Percentiles rank a stretch among this genome's conserved stretches.
Conservation (phyloP, 2,113 vertebrate genomes). For the Rana temporaria region DNA sequence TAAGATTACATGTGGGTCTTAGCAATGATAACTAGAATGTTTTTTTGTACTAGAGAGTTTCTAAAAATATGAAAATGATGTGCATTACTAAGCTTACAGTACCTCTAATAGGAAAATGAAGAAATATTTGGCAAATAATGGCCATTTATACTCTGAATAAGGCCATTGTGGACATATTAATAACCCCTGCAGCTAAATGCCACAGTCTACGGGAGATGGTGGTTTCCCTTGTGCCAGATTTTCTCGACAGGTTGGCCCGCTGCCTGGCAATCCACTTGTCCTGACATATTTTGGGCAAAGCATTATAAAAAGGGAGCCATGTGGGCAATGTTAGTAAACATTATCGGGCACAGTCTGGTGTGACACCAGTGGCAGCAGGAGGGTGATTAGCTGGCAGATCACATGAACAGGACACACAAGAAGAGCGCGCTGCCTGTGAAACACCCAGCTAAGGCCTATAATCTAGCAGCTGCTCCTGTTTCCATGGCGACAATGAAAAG, state of each 20-base stretch:
- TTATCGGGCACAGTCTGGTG: conserved; percentile 78
- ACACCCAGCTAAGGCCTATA: conserved; percentile 76
- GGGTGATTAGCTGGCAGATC: conserved; percentile 81
- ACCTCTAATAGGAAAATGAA: no score
- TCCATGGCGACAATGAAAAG: conserved; percentile 77
- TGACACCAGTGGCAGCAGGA: conserved; percentile 72
- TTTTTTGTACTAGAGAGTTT: no score
- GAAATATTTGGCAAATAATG: no score
- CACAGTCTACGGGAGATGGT: conserved; percentile 33
- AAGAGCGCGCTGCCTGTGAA: conserved; percentile 73
- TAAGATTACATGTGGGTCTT: no score
- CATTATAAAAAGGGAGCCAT: conserved; percentile 75
- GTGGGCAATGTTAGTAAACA: conserved; percentile 95
- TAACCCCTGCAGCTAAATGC: background rate
- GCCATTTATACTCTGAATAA: background rate
- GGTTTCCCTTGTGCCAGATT: conserved; percentile 71
- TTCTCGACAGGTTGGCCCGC: conserved; percentile 74
- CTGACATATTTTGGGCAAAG: conserved; percentile 85
- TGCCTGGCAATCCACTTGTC: conserved; percentile 73
- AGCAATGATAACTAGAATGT: no score
- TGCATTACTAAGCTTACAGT: no score
- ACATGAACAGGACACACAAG: conserved; percentile 76
- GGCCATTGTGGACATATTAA: background rate
- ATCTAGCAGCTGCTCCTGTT: conserved; percentile 93
- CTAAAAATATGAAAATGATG: no score